Conservation (phyloP, 1,140 invertebrate genomes). For the Cydia fagiglandana region DNA sequence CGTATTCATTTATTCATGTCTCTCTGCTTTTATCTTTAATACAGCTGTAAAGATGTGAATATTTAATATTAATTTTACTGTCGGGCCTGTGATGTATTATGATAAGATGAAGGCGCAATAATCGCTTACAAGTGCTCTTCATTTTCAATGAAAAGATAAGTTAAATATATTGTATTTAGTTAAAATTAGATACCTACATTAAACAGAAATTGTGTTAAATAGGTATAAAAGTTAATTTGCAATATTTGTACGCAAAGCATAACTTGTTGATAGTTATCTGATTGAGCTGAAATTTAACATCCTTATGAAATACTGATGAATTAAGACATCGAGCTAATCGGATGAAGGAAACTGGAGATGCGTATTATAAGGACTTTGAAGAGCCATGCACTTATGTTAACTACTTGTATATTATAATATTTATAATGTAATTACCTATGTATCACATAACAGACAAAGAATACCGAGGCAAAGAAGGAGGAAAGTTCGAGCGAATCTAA, state of each 20-base stretch:
- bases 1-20: conserved; percentile 30
- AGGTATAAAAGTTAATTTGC: too few species aligned
- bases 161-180: too few species aligned
- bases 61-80: conserved; percentile 26
- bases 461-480: conserved; percentile 12
- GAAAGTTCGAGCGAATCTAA: conserved; percentile 43
- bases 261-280: too few species aligned
- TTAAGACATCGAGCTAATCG: too few species aligned
- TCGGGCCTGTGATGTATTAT: conserved; percentile 11
- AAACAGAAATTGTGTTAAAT: too few species aligned
- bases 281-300: too few species aligned
- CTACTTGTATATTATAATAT: neutral
- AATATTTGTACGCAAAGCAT: too few species aligned
- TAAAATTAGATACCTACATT: too few species aligned
- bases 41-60: conserved; percentile 6
- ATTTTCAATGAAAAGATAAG: too few species aligned
- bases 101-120: neutral
- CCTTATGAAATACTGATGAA: too few species aligned
- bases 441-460: neutral
- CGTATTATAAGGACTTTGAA: too few species aligned
- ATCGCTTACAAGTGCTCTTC: neutral
- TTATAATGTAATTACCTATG: neutral
- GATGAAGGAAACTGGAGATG: too few species aligned
- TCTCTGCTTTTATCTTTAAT: conserved; percentile 28
- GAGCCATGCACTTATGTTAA: neutral